Percentiles rank a stretch among this genome's conserved stretches.
These are phyloP conservation scores for Aspidapion aeneum DNA, from an alignment of 2,888 invertebrate genomes.

Conservation along the genomic window DNA sequence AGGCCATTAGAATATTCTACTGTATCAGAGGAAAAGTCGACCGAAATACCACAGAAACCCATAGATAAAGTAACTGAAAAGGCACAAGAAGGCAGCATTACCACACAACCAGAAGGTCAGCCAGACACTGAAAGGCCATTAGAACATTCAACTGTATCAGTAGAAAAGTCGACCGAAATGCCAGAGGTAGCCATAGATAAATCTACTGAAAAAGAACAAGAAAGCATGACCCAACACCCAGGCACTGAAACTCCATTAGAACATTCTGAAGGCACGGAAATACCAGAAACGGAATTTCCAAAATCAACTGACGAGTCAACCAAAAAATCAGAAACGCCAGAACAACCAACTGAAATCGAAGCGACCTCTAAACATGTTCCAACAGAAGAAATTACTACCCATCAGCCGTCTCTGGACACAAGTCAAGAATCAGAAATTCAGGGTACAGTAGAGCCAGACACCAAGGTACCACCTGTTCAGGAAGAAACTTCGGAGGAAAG, in stretches of 20 bases:
- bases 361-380: conserved; percentile 1
- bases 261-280: background rate
- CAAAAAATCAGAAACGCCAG: background rate
- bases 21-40: background rate
- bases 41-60: background rate
- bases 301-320: background rate
- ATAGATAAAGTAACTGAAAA: background rate
- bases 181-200: background rate
- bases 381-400: background rate
- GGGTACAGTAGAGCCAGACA: background rate
- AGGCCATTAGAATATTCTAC: too few species aligned
- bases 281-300: background rate
- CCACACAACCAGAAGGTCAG: background rate
- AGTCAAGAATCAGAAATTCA: background rate
- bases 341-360: background rate
- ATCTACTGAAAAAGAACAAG: background rate
- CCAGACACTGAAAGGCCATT: conserved; percentile 2
- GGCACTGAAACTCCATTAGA: conserved; percentile 2
- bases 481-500: conserved; percentile 1
- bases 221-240: background rate
- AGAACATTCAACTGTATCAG: background rate
- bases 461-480: conserved; percentile 4
- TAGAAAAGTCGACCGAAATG: background rate
- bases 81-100: background rate
- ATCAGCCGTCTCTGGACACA: background rate